Conservation (phyloP, 2,797 vertebrate genomes). For the Columba guinea region DNA sequence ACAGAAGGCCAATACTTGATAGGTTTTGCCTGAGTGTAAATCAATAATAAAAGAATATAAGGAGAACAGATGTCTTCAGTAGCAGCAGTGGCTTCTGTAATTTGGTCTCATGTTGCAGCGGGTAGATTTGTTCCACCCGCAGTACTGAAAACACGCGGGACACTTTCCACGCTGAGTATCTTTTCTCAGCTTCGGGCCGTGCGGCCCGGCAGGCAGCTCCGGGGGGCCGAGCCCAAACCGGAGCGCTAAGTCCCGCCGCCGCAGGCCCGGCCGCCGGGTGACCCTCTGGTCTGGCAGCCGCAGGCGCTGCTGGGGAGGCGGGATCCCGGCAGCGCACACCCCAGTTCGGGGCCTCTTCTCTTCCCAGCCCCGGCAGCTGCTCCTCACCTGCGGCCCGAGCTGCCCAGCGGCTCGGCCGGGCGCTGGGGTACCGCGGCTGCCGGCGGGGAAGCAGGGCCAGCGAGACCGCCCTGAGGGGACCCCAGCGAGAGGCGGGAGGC, state of each 20-base stretch:
- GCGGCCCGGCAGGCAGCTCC: not conserved
- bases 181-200: not conserved
- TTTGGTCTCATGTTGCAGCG: accelerated
- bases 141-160: not conserved
- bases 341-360: not conserved
- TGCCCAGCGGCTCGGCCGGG: not conserved
- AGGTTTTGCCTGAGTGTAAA: not conserved
- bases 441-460: not conserved
- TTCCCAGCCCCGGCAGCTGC: not conserved
- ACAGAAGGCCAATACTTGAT: not conserved
- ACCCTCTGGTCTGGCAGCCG: not conserved
- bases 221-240: not conserved
- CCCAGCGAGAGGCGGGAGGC: too few relatives aligned
- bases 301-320: not conserved
- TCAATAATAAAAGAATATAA: accelerated
- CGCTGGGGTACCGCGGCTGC: not conserved
- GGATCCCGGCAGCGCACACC: not conserved
- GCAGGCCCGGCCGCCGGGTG: not conserved
- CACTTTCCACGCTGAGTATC: not conserved
- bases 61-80: not conserved
- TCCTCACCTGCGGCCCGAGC: not conserved
- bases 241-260: not conserved
- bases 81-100: not conserved
- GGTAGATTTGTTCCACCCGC: not conserved
- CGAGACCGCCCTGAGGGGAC: too few relatives aligned